A percentile compares a stretch with the other conserved stretches of the same genome.
Conservation (phyloP, 2,888 invertebrate genomes). For the Melipona beecheii region DNA sequence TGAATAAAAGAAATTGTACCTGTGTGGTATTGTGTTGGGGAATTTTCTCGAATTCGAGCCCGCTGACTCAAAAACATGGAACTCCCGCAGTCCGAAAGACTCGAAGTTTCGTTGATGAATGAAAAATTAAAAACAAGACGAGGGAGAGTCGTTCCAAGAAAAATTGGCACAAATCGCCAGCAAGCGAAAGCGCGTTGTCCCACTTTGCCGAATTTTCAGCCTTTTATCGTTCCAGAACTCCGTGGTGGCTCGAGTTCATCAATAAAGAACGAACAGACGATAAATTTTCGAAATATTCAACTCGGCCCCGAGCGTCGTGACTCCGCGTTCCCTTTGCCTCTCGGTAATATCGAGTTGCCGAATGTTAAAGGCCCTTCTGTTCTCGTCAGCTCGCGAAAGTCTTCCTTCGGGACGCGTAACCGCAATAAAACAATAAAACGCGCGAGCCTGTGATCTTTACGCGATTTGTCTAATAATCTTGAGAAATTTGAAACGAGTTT, state of each 20-base stretch:
- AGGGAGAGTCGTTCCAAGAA: neutral
- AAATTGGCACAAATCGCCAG: neutral
- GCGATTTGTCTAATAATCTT: neutral
- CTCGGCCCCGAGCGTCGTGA: neutral
- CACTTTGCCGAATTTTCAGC: neutral
- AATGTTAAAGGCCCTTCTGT: neutral
- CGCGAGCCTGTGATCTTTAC: neutral
- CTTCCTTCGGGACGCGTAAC: neutral
- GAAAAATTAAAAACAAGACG: too few species aligned
- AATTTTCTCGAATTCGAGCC: too few species aligned
- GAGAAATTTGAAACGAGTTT: neutral
- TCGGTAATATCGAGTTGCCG: neutral
- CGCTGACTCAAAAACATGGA: too few species aligned
- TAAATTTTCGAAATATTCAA: neutral
- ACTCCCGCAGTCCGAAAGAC: too few species aligned
- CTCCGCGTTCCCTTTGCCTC: neutral
- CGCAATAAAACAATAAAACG: neutral
- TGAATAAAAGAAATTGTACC: too few species aligned
- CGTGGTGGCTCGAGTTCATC: neutral
- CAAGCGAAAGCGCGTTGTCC: neutral
- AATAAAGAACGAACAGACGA: neutral
- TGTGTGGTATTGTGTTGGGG: too few species aligned
- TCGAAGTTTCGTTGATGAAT: too few species aligned
- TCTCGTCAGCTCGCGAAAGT: conserved; percentile 20
- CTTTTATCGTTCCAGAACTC: neutral